Conservation (phyloP, 2,888 invertebrate genomes). For the Trichopria drosophilae region DNA sequence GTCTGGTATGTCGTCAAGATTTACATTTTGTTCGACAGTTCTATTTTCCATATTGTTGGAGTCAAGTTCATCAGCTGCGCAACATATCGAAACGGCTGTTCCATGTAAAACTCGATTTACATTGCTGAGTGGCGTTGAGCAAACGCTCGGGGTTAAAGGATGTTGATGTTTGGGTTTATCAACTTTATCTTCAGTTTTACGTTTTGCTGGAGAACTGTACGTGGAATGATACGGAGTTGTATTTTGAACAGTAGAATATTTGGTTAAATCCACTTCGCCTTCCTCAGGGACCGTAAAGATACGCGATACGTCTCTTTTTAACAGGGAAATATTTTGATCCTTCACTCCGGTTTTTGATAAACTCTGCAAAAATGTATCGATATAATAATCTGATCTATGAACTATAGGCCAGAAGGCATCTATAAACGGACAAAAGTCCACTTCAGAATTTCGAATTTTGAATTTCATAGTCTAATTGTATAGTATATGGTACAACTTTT, state of each 20-base stretch:
- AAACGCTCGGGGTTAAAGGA: slow-evolving; percentile 74
- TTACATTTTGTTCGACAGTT: slow-evolving; percentile 33
- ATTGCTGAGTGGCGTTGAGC: slow-evolving; percentile 78
- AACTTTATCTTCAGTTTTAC: slow-evolving; percentile 39
- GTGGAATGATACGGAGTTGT: slow-evolving; percentile 38
- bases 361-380: slow-evolving; percentile 50
- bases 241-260: slow-evolving; percentile 32
- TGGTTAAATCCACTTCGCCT: slow-evolving; percentile 56
- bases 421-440: no score
- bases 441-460: no score
- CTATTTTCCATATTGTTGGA: slow-evolving; percentile 3
- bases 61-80: slow-evolving; percentile 59
- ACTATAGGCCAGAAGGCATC: no score
- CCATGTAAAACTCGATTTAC: slow-evolving; percentile 71
- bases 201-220: slow-evolving; percentile 43
- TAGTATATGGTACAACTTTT: no score
- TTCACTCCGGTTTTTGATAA: slow-evolving; percentile 60
- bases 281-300: slow-evolving; percentile 85
- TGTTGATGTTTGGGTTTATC: slow-evolving; percentile 54
- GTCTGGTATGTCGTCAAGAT: slow-evolving; percentile 58
- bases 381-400: no score
- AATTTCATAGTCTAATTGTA: no score
- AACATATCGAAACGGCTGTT: slow-evolving; percentile 74
- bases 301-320: slow-evolving; percentile 78
- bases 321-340: slow-evolving; percentile 62